Evolutionary conservation across 2,797 vertebrate genomes (phyloP).

Genomic region (Chaetodon trifasciatus): DNA sequence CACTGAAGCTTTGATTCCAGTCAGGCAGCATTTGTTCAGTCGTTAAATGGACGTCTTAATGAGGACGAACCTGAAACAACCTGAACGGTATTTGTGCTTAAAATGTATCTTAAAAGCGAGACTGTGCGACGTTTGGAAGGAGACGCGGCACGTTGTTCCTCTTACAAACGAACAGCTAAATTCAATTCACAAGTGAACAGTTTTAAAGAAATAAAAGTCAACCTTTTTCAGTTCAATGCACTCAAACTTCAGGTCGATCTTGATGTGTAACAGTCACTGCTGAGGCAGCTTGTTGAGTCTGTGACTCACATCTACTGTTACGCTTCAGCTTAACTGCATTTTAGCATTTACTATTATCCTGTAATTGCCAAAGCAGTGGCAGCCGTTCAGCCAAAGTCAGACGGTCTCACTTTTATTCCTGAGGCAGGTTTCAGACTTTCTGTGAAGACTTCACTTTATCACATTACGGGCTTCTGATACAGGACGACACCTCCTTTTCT

Average conservation of each 20-base stretch:
- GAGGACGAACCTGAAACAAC: neutral
- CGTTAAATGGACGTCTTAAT: neutral
- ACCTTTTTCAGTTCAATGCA: neutral
- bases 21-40: neutral
- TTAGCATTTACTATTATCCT: neutral
- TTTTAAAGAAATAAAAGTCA: neutral
- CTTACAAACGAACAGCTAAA: neutral
- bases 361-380: neutral
- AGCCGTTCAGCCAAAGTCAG: neutral
- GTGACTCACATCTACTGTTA: neutral
- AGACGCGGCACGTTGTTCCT: neutral
- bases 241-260: neutral
- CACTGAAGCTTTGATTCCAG: neutral
- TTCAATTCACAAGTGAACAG: neutral
- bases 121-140: neutral
- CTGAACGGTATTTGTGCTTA: too few species aligned
- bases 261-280: neutral
- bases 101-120: neutral
- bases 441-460: neutral
- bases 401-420: neutral
- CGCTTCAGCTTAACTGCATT: neutral
- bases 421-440: neutral
- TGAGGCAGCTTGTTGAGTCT: neutral
- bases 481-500: neutral
- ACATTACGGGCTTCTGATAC: neutral